Evolutionary conservation across 1,140 invertebrate species (phyloP), one percentile per base, ranked within the genome.

Genomic region (Dreissena polymorpha): DNA sequence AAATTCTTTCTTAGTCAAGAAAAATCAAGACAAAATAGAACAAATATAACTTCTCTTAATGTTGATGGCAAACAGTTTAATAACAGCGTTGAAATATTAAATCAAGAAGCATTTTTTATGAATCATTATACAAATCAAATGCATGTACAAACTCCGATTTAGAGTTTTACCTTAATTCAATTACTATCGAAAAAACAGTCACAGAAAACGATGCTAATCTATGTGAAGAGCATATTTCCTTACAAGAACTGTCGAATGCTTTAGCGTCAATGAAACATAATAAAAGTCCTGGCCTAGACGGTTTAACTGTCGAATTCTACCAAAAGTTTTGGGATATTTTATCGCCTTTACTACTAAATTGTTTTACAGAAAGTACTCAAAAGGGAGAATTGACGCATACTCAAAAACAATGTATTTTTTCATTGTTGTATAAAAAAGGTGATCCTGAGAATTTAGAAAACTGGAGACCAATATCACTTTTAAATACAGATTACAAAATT

Each of bases 401-500:
- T 27, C 72, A 83, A 49, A 69, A 76, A 75, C 49, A 53, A 65
- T 53, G 73, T 3, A 29, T 71, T 6, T 72, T 84, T n/a, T 72
- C 69, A 10, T 72, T 67, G 25, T 49, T 72, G 12, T 69, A 74
- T 10, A 72, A 77, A 84, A 70, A 57, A 29, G 50, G 78, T 72
- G 78, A 84, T 55, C 14, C 29, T 21, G 72, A 72, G 29, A 16
- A 18, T 49, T 63, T 72, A 10, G 64, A 81, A 75, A 82, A 82
- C 21, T 77, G 73, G 82, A 10, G 77, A 0, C 70, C 69, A 67
- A 80, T 85, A 29, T 85, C 60, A 16, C 25, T 85, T 65, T 55
- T 79, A 57, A 84, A 79, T 78, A 60, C 57, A 23, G 16, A 18
- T 23, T 84, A 84, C 67, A 84, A 84, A 53, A 51, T 79, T n/a